Percentiles rank a stretch among this genome's conserved stretches.
These are phyloP conservation scores for Ichneumon xanthorius DNA, from an alignment of 2,888 invertebrate species.

Conservation along the genomic window DNA sequence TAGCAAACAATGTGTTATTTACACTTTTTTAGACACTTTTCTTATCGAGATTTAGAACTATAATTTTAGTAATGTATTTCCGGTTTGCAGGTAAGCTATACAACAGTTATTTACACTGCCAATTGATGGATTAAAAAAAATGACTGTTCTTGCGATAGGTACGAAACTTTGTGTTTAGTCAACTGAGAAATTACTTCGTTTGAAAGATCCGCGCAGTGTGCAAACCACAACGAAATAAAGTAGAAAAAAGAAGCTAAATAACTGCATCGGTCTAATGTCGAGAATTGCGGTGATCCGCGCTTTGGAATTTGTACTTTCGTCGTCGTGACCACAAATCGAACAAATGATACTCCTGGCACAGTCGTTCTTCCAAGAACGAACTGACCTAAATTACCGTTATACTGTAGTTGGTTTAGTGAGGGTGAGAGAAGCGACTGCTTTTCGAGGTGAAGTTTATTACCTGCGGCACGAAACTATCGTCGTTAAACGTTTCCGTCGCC, in stretches of 20 bases:
- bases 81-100: background rate
- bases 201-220: background rate
- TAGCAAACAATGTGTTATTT: background rate
- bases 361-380: background rate
- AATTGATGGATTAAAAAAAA: background rate
- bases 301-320: background rate
- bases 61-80: background rate
- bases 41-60: background rate
- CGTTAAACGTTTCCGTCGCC: background rate
- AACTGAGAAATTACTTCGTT: background rate
- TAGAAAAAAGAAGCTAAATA: background rate
- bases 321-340: slow-evolving; percentile 9
- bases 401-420: background rate
- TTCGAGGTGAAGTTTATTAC: background rate
- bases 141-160: background rate
- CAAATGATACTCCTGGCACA: background rate
- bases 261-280: background rate
- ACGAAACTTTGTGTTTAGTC: background rate
- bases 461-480: background rate
- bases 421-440: background rate
- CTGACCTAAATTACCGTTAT: background rate
- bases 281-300: background rate
- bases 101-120: background rate
- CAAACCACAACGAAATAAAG: background rate
- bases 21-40: background rate